Base-by-base conservation (phyloP, 2,113 vertebrate genomes). In the Hippocampus barbouri region DNA sequence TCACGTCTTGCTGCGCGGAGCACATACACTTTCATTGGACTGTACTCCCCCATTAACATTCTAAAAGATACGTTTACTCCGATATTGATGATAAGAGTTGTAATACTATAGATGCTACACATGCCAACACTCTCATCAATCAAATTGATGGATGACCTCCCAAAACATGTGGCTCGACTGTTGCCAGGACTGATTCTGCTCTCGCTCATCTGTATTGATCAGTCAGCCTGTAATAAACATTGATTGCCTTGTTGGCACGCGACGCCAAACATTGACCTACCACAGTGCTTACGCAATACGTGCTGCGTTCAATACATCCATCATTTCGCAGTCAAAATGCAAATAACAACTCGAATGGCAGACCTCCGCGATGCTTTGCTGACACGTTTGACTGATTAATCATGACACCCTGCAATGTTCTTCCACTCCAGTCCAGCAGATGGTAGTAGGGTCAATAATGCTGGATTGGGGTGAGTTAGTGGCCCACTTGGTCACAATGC, bases 211-310 rank as follows among this genome's bases (percentile, higher is more conserved):
- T 47, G 49, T 72, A 83, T 80, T 21, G 78, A 83, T 79, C 62
- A n/a, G 0, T 64, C 49, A 12, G 43, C 66, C 77, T 21, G 72
- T 21, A 64, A 83, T 84, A 76, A 77, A 66, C 68, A 81, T 81
- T 61, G 76, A 85, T 81, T 70, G 41, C 67, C 66, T 76, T 57
- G 78, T 84, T 85, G 82, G 80, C 79, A 72, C 45, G 62, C 78
- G 73, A 74, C 78, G 72, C 38, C 30, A 0, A 75, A 69, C 45
- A 1, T 41, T 72, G 80, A 83, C 75, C 75, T 72, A 69, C 66
- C 25, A 43, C 40, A 43, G 40, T 8, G 40, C 10, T 40, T 41
- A 45, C 40, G 14, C 23, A 59, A 61, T 34, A 20, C 6, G 23
- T 15, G 27, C 2, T 30, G 1, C 27, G 1, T 18, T 34, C 15